phyloP scores from a whole-genome alignment of 1,140 invertebrate species.

The Drosophila ananassae region DNA sequence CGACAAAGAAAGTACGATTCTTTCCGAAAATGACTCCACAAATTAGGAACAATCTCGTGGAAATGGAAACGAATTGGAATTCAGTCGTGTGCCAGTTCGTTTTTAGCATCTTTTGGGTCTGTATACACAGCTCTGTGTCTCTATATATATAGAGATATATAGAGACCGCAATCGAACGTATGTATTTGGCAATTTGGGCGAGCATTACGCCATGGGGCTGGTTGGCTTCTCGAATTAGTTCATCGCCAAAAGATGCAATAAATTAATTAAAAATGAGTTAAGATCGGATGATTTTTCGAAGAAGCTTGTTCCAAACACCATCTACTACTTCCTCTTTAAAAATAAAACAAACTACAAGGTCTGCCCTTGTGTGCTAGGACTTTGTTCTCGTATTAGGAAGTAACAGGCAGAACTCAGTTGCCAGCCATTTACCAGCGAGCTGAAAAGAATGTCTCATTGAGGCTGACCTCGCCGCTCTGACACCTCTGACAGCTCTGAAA shows the following conservation, averaged over 20 bases:
- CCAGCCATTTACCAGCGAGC: conserved; percentile 20
- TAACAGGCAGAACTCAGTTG: conserved; percentile 3
- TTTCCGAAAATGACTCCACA: conserved; percentile 18
- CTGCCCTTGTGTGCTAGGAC: not conserved
- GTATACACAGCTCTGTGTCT: conserved; percentile 32
- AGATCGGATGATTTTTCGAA: conserved; percentile 5
- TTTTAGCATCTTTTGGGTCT: conserved; percentile 49
- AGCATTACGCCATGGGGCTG: conserved; percentile 38
- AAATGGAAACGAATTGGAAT: conserved; percentile 15
- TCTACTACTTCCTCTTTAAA: not conserved
- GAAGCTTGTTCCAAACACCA: not conserved
- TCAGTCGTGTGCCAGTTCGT: conserved; percentile 60
- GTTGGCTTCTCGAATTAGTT: conserved; percentile 50
- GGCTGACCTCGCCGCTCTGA: conserved; percentile 37
- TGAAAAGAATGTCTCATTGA: conserved; percentile 37
- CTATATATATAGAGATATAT: conserved; percentile 1
- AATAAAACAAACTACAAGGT: too few species aligned
- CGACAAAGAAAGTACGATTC: conserved; percentile 25
- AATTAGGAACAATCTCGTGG: conserved; percentile 28
- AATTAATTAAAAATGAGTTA: conserved; percentile 36
- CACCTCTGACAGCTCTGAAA: conserved; percentile 43
- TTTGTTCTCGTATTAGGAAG: conserved; percentile 18
- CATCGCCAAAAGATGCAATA: conserved; percentile 41
- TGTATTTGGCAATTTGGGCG: conserved; percentile 29
- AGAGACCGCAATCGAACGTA: conserved; percentile 1